Conservation (phyloP, 2,888 invertebrate genomes). For the Podabrus alpinus region DNA sequence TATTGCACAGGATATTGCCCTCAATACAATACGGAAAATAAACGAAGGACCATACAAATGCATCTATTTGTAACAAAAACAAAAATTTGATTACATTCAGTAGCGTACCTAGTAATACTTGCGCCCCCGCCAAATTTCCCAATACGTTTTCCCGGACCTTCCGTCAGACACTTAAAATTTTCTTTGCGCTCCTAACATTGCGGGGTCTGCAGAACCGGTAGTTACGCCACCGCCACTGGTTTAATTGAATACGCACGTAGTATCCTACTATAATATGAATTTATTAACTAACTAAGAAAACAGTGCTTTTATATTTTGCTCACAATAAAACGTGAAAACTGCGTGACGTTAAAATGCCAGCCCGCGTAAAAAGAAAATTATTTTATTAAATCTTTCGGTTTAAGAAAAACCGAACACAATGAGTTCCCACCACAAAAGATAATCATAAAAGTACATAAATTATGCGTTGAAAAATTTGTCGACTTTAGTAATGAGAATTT, state of each 20-base stretch:
- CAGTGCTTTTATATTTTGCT: neutral
- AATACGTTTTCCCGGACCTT: no score
- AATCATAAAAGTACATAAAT: neutral
- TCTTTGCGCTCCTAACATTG: no score
- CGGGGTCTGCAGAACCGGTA: no score
- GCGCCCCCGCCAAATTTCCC: no score
- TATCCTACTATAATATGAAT: neutral
- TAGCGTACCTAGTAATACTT: no score
- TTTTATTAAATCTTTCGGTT: neutral
- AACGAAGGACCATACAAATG: neutral
- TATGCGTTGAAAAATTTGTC: neutral
- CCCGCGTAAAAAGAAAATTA: neutral
- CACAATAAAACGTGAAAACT: neutral
- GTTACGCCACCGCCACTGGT: no score
- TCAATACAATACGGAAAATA: neutral
- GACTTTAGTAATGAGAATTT: neutral
- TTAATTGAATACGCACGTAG: no score
- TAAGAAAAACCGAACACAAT: neutral
- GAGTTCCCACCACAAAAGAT: neutral
- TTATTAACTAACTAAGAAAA: neutral
- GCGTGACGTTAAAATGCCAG: neutral
- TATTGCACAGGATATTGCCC: neutral
- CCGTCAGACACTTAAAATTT: no score
- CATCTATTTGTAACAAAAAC: neutral
- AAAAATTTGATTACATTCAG: no score